phyloP scores from a whole-genome alignment of 2,113 vertebrate species.

The Colistium nudipinnis region DNA sequence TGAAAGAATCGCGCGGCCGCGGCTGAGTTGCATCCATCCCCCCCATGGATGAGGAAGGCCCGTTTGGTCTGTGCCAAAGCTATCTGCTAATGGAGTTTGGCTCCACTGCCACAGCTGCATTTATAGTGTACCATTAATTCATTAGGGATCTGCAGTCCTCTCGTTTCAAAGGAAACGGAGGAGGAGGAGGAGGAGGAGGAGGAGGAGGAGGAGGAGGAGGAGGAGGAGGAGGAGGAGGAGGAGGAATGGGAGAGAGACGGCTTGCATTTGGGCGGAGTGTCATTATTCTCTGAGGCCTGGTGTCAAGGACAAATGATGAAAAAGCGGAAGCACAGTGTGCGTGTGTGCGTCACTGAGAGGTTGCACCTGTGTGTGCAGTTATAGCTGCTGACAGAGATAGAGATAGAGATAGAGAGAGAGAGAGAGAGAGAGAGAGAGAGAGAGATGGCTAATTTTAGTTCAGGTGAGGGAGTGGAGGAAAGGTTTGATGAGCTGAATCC shows the following conservation, averaged over 20 bases:
- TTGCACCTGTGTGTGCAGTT: conserved; percentile 55
- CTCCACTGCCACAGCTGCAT: conserved; percentile 59
- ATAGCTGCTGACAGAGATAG: conserved; percentile 52
- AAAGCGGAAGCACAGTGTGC: conserved; percentile 24
- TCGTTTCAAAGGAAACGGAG: conserved; percentile 51
- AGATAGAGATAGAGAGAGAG: conserved; percentile 27
- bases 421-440: conserved; percentile 32
- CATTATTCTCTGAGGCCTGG: conserved; percentile 55
- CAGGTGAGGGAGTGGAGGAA: conserved; percentile 45
- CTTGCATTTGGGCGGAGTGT: conserved; percentile 36
- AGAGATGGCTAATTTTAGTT: conserved; percentile 69
- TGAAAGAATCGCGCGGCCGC: conserved; percentile 38
- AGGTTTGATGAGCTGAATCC: conserved; percentile 43
- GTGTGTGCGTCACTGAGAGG: conserved; percentile 41
- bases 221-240: conserved; percentile 11
- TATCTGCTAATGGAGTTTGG: conserved; percentile 72
- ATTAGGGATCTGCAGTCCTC: conserved; percentile 68
- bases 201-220: background rate
- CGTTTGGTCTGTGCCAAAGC: conserved; percentile 62
- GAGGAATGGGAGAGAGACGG: conserved; percentile 11
- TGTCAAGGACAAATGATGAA: conserved; percentile 69
- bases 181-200: background rate
- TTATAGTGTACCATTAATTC: conserved; percentile 73
- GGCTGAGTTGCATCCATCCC: conserved; percentile 38
- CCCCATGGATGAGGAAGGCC: conserved; percentile 31